phyloP scores from a whole-genome alignment of 2,797 vertebrate species.

The Hybognathus amarus region DNA sequence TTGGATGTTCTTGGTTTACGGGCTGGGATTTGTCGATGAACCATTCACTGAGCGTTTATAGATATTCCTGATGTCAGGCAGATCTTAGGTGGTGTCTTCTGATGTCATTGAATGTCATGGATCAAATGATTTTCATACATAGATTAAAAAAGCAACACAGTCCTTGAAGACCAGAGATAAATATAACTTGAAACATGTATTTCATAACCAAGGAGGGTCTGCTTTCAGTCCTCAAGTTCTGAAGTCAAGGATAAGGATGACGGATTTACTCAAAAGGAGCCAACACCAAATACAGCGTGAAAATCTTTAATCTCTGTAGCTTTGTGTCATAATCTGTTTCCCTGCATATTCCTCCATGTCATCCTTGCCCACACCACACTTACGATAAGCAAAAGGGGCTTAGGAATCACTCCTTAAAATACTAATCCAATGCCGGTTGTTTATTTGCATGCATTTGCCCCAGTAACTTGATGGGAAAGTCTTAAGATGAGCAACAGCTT shows the following conservation, averaged over 20 bases:
- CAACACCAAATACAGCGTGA: slow-evolving; percentile 4
- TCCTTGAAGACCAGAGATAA: slow-evolving; percentile 2
- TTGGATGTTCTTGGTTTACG: slow-evolving; percentile 28
- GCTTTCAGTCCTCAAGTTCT: not conserved
- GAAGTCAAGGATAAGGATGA: slow-evolving; percentile 20
- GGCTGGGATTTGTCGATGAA: slow-evolving; percentile 15
- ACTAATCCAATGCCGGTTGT: slow-evolving; percentile 10
- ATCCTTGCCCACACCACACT: not conserved
- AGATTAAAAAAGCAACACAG: not conserved
- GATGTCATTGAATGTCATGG: slow-evolving; percentile 10
- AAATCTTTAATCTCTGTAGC: slow-evolving; percentile 36
- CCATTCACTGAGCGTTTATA: slow-evolving; percentile 16
- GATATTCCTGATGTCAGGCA: slow-evolving; percentile 31
- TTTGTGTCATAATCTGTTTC: slow-evolving; percentile 38
- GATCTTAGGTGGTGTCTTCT: not conserved
- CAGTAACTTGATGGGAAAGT: slow-evolving; percentile 13
- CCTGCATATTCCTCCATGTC: slow-evolving; percentile 6
- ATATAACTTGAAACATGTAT: slow-evolving; percentile 5
- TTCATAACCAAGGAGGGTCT: not conserved
- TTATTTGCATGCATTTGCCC: slow-evolving; percentile 6
- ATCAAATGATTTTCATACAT: slow-evolving; percentile 4
- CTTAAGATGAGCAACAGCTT: slow-evolving; percentile 15
- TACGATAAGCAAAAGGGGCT: slow-evolving; percentile 11
- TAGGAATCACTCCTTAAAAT: not conserved
- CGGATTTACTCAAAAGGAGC: slow-evolving; percentile 5